Evolutionary conservation across 2,797 vertebrate species (phyloP).

Genomic region (Acrossocheilus wenchowensis): DNA sequence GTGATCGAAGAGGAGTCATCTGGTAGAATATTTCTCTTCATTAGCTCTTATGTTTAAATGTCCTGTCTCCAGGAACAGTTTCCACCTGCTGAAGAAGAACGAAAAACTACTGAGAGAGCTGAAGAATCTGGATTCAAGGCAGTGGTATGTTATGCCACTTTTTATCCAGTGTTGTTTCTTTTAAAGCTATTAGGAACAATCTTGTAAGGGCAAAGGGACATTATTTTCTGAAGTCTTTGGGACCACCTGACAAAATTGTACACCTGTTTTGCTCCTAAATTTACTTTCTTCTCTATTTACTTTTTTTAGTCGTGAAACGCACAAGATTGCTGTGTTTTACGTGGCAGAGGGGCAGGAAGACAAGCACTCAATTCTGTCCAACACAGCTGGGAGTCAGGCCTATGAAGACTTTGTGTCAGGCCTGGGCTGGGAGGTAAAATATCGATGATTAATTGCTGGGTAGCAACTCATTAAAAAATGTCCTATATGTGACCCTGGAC

Average conservation of each 20-base stretch:
- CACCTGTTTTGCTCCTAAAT: neutral
- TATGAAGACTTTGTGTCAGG: constrained; percentile 98
- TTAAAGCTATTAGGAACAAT: neutral
- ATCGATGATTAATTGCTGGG: neutral
- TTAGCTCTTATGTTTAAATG: constrained; percentile 4
- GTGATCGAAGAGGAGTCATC: neutral
- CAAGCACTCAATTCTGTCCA: constrained; percentile 98
- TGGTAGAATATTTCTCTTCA: neutral
- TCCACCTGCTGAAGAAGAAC: constrained; percentile 97
- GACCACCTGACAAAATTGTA: neutral
- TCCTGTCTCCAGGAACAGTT: constrained; percentile 86
- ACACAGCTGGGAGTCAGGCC: constrained; percentile 94
- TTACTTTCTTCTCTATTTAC: neutral
- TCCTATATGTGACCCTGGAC: neutral
- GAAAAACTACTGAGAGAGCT: constrained; percentile 97
- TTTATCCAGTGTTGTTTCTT: neutral
- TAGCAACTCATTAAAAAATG: neutral
- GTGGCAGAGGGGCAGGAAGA: constrained; percentile 98
- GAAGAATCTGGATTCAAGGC: constrained; percentile 96
- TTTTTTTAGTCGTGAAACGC: constrained; percentile 90
- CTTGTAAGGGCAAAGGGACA: neutral
- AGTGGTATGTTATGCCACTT: constrained; percentile 83
- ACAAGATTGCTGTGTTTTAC: constrained; percentile 99
- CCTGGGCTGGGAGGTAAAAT: constrained; percentile 96
- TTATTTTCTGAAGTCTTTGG: neutral